Evolutionary conservation across 2,113 vertebrate species (phyloP), one percentile per base, ranked within the genome.

Genomic region (Naja naja): DNA sequence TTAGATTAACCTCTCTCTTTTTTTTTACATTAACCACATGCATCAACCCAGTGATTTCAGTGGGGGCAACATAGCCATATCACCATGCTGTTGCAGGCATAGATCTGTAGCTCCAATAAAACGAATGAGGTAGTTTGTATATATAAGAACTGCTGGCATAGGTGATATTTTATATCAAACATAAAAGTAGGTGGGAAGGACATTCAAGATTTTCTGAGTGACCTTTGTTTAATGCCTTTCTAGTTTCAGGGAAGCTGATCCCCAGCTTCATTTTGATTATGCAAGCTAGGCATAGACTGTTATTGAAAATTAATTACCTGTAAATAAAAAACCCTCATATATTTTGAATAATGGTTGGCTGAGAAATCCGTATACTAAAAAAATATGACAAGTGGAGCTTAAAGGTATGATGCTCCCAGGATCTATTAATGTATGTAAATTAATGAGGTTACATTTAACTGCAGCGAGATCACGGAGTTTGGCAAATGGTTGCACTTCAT

Each of bases 381-480:
- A 87, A n/a, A 39, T 64, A 30, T n/a, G 30, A 4, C 74, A 43
- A 93, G 23, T 90, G 56, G 91, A 94, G 85, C 10, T 93, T 95
- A 94, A 96, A 95, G n/a, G 34, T 55, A 69, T 90, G 92, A 93
- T 30, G 45, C 34, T 94, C 90, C 74, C 69, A 92, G 49, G 56
- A 91, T 22, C 27, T 93, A 90, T 93, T 91, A 95, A 91, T 52
- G 90, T 34, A 91, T 91, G 7, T 92, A 95, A 52, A 0, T 93
- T 94, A 95, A 93, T 55, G 95, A 93, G 54, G 90, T 90, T 94
- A 43, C 87, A n/a, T 95, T 93, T 96, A 89, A 90, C 89, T 93
- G 52, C 85, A 91, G 91, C 95, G 91, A 95, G 94, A 94, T 96
- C 93, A 96, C 27, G 89, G 92, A 93, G 52, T 47, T 90, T 49